Base-by-base conservation (phyloP, 2,113 vertebrate genomes). In the Sander vitreus region DNA sequence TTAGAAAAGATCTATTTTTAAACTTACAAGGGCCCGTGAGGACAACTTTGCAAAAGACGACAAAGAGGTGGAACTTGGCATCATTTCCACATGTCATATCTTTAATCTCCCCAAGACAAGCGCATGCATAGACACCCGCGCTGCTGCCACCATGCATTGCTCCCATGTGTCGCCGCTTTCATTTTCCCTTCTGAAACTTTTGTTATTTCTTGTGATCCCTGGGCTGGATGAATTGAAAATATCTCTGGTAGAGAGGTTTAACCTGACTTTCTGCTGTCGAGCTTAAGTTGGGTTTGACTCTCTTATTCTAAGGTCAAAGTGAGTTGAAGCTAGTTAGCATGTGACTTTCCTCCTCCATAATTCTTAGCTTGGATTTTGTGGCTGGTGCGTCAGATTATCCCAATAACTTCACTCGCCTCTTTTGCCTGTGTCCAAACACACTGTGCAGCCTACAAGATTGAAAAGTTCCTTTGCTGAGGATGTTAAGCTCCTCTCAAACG, bases 1-100 rank as follows among this genome's bases (percentile, higher is more conserved):
- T 93, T 92, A 94, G 86, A 90, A 88, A 89, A 57, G 79, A 83
- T 91, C 92, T 94, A 94, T 94, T 94, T 94, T 92, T 93, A 93
- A 90, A 92, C 82, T 81, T 66, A 58, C 71, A 18, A 21, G 79
- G 80, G 73, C 80, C 83, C 83, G 9, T 15, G 80, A 89, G 91
- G 81, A 79, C 81, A 65, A 85, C 70, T 76, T 70, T 58, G 51
- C 66, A 83, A 75, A 89, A 79, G 85, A 74, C 85, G 74, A 91
- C 45, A 57, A 90, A 90, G 86, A 88, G 89, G 82, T 76, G 76
- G 85, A 85, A 86, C 76, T 85, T 85, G 88, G 80, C 88, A 91
- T 92, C 76, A 85, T 91, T 90, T 91, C 87, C 76, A 72, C 81
- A 71, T 81, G 84, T 88, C 79, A 84, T 69, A 82, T 85, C 81